Percentiles rank a stretch among this genome's conserved stretches.
Evolutionary conservation across 2,797 vertebrate species (phyloP).

Genomic region (Rhincodon typus): DNA sequence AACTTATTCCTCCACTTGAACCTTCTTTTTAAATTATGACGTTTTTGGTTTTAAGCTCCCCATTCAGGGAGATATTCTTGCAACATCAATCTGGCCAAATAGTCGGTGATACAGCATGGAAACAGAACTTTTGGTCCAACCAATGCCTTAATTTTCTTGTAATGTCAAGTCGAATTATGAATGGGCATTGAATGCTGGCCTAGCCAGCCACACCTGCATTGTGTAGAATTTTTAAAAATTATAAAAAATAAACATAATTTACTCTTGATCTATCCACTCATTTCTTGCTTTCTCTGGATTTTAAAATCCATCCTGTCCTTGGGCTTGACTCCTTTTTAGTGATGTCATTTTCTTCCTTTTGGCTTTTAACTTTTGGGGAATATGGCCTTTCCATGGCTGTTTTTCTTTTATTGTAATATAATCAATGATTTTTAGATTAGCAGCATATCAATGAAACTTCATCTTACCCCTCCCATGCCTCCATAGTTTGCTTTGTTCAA

Average conservation of each 20-base stretch:
- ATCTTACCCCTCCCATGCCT: background rate
- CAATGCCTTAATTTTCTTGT: no score
- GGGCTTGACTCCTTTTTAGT: no score
- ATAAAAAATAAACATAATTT: background rate
- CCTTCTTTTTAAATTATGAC: no score
- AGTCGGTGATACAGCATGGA: no score
- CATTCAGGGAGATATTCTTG: no score
- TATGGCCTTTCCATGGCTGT: no score
- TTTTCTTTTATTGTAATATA: no score
- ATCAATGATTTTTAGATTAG: no score
- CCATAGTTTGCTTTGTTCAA: background rate
- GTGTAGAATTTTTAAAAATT: no score
- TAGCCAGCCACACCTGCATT: background rate
- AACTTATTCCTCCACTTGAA: background rate
- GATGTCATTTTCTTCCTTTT: background rate
- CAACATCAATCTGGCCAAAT: background rate
- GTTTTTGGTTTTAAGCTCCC: background rate
- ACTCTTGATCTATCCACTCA: background rate
- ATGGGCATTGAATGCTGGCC: background rate
- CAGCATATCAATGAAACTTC: background rate
- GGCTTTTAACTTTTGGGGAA: no score
- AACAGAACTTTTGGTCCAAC: no score
- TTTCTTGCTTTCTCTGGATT: background rate
- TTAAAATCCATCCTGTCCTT: background rate
- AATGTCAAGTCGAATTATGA: no score